Base-by-base conservation (phyloP, 1,140 invertebrate genomes). In the Drosophila parabipectinata region DNA sequence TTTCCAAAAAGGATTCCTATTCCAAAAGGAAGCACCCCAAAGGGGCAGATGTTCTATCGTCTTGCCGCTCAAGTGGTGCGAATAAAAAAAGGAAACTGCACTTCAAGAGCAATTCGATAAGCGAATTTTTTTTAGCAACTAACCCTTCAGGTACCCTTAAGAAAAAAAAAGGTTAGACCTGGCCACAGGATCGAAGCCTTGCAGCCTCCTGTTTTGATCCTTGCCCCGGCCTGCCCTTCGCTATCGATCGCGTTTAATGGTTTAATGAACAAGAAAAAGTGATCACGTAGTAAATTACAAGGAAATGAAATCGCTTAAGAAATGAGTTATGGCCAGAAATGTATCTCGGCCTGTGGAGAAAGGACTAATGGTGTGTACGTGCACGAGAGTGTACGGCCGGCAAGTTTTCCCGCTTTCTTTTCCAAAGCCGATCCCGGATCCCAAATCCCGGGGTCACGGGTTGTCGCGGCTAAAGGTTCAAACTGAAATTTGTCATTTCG, bases 191-290 rank as follows among this genome's bases (percentile, higher is more conserved):
- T 28, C 26, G 26, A 4, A 56, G 71, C 56, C 57, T 37, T 34
- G 57, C 79, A 51, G 57, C 41, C 47, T 54, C 68, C 55, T 81
- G 61, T 80, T 54, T 81, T 77, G 72, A 77, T 76, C 74, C 56
- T 75, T 57, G 69, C 57, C 55, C 56, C 48, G 54, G 54, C 47
- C 52, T 26, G 50, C 52, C 61, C 51, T 55, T 64, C 61, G 48
- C 82, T 77, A 84, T 84, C 80, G 81, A 84, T 84, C 80, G 76
- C 76, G 72, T 60, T 84, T 83, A 83, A 83, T 84, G 80, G 80
- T 84, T 83, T 83, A 84, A 84, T 84, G 80, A 84, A 84, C 80
- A 84, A 84, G 76, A 84, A 84, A 84, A 84, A 79, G 80, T 84
- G 84, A 84, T 84, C 81, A 84, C 80, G 77, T 79, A 84, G 81